phyloP scores from a whole-genome alignment of 2,797 vertebrate species.

The Argya squamiceps region DNA sequence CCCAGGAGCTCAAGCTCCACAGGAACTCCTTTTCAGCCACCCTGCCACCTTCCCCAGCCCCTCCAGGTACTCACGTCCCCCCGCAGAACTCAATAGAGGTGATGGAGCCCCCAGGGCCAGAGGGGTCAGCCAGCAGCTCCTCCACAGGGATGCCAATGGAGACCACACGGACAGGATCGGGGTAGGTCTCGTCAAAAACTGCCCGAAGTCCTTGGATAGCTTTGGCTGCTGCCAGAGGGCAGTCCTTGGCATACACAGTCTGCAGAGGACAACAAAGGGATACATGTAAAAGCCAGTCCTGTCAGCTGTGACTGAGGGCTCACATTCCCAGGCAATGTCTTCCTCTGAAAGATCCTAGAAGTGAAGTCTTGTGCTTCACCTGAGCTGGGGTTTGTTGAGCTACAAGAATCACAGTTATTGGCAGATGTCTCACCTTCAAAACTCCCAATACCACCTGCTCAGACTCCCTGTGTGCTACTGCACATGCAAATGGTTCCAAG shows the following conservation, averaged over 20 bases:
- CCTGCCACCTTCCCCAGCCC: fast-evolving
- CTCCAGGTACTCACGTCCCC: conserved; percentile 88
- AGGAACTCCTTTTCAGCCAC: not conserved
- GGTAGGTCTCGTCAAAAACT: conserved; percentile 97
- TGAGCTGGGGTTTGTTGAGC: not conserved
- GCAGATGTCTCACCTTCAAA: not conserved
- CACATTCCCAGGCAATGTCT: not conserved
- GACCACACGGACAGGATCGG: conserved; percentile 94
- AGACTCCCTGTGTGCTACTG: not conserved
- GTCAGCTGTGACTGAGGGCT: not conserved
- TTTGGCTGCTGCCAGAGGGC: conserved; percentile 90
- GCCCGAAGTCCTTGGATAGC: conserved; percentile 95
- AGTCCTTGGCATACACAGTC: conserved; percentile 88
- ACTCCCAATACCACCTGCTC: not conserved
- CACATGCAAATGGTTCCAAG: not conserved
- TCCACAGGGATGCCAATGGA: conserved; percentile 91
- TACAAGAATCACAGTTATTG: not conserved
- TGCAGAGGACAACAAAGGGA: conserved; percentile 49
- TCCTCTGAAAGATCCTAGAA: not conserved
- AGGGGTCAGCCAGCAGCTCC: conserved; percentile 89
- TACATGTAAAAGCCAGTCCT: not conserved
- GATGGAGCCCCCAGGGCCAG: conserved; percentile 85
- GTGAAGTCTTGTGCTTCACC: not conserved
- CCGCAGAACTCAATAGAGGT: conserved; percentile 96
- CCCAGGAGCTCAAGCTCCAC: not conserved